Evolutionary conservation across 1,140 invertebrate genomes (phyloP), one percentile per base, ranked within the genome.

Genomic region (Magallana angulata): DNA sequence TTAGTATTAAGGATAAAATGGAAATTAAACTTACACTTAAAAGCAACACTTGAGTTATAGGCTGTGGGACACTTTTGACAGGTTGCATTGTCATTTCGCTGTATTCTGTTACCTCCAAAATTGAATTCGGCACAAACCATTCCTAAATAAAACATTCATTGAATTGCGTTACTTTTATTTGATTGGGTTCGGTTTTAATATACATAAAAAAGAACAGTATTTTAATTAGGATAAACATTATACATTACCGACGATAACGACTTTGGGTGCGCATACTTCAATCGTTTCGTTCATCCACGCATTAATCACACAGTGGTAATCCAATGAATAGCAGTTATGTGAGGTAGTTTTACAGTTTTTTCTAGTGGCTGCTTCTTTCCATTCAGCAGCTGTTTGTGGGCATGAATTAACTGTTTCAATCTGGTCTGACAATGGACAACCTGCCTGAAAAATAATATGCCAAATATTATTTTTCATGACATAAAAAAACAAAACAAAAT

Each of bases 281-380:
- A 76, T 12, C 36, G 68, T 76, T 30, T 76, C 68, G 36, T 76
- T 76, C 8, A 4, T 7, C 24, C 24, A 76, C 0, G 68, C 24
- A 76, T 76, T 76, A 12, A 76, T 76, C 9, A 76, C 68, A 14
- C 68, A 76, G 24, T 76, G 68, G 24, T 76, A 76, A 5, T 76
- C 68, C 3, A 76, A 48, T 1, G 24, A 12, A 1, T 9, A 24
- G 14, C 18, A 76, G 24, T 1, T 9, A 30, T 24, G 4, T n/a
- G 0, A 9, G 9, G 14, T 76, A 5, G 0, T 36, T 30, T 76
- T 36, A 24, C 68, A 76, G 1, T 7, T 30, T 36, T 76, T 76
- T 4, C 24, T 11, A 30, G 68, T 2, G 3, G 68, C 68, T 12
- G 68, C 68, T 11, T 24, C 12, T 36, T 24, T 9, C 68, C 68